These are phyloP conservation scores for Suillia variegata DNA, from an alignment of 2,888 invertebrate genomes.

Conservation along the genomic window DNA sequence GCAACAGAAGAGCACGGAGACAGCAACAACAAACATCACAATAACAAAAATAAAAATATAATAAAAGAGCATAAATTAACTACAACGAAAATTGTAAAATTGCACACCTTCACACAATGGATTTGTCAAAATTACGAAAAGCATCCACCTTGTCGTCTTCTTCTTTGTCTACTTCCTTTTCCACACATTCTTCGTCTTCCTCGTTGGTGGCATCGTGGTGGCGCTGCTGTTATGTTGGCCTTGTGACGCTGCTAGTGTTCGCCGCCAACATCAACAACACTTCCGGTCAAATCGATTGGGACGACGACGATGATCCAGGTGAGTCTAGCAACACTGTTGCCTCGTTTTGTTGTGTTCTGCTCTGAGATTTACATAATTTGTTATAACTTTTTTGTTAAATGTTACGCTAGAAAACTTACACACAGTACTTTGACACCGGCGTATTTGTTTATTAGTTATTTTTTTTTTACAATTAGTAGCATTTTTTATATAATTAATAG, in stretches of 20 bases:
- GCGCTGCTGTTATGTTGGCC: slow-evolving; percentile 44
- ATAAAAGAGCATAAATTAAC: slow-evolving; percentile 7
- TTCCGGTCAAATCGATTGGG: slow-evolving; percentile 62
- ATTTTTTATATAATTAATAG: too few species aligned
- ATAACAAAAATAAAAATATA: not conserved
- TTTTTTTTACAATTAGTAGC: too few species aligned
- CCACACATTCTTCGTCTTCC: too few species aligned
- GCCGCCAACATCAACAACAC: slow-evolving; percentile 51
- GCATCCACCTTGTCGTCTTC: not conserved
- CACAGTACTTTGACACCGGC: too few species aligned
- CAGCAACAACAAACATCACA: slow-evolving; percentile 12
- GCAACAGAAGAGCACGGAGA: slow-evolving; percentile 21
- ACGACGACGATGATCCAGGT: slow-evolving; percentile 63
- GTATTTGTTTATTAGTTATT: too few species aligned
- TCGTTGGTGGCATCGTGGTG: slow-evolving; percentile 21
- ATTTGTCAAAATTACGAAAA: slow-evolving; percentile 39
- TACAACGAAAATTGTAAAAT: slow-evolving; percentile 31
- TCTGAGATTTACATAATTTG: slow-evolving; percentile 47
- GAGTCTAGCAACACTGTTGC: slow-evolving; percentile 37
- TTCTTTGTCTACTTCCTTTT: too few species aligned
- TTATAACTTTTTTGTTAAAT: not conserved
- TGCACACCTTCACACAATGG: slow-evolving; percentile 42
- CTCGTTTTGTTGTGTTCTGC: slow-evolving; percentile 6
- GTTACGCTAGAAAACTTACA: too few species aligned
- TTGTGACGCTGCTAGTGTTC: slow-evolving; percentile 50